These are phyloP conservation scores for Tragelaphus imberbis DNA, from an alignment of 2,113 vertebrate genomes.

Conservation along the genomic window DNA sequence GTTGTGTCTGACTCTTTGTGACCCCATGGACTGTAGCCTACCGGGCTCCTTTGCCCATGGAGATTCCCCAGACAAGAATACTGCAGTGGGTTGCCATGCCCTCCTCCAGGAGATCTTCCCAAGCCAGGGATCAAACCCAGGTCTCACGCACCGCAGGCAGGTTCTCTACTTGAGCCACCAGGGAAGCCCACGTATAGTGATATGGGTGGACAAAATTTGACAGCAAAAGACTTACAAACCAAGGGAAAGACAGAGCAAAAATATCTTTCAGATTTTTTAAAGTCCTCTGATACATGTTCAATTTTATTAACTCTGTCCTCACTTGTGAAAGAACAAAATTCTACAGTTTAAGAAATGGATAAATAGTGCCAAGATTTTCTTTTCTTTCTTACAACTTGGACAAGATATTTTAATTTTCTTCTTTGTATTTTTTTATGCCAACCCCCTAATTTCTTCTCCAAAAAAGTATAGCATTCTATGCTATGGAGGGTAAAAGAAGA, in stretches of 20 bases:
- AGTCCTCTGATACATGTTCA: neutral
- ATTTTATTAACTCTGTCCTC: neutral
- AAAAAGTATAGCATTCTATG: neutral
- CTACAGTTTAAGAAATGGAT: neutral
- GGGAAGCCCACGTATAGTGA: neutral
- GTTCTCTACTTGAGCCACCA: neutral
- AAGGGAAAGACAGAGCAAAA: neutral
- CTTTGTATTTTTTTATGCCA: neutral
- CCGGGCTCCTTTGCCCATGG: neutral
- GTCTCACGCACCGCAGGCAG: neutral
- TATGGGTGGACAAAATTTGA: neutral
- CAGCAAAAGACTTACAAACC: neutral
- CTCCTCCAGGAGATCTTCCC: neutral
- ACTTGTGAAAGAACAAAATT: neutral
- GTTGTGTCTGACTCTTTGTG: accelerated
- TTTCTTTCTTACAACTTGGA: neutral
- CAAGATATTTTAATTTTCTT: neutral
- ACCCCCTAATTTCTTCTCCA: neutral
- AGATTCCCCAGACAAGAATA: neutral
- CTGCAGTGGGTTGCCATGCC: neutral
- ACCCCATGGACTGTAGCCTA: neutral
- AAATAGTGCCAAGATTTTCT: neutral
- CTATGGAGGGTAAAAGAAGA: neutral
- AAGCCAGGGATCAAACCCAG: neutral
- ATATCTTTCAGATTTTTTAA: neutral